A percentile compares a stretch with the other conserved stretches of the same genome.
Evolutionary conservation across 2,888 invertebrate genomes (phyloP).

Genomic region (Macrophya annulata): DNA sequence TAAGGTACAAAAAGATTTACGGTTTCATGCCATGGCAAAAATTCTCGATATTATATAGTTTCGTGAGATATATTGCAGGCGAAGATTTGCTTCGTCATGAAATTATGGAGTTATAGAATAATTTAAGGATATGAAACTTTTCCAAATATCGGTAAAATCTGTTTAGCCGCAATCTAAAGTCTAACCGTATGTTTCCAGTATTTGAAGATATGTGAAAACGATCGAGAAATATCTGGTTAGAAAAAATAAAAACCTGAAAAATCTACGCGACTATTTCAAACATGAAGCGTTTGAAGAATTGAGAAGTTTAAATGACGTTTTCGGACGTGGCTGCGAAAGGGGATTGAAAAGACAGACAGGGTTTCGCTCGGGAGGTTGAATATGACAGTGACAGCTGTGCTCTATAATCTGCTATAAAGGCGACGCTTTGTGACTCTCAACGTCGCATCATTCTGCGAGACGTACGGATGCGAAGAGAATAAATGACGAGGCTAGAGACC

Average conservation of each 20-base stretch:
- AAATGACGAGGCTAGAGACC: constrained; percentile 28
- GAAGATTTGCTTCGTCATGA: background rate
- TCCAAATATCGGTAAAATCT: background rate
- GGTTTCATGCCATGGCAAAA: background rate
- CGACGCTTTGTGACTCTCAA: constrained; percentile 19
- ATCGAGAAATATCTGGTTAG: background rate
- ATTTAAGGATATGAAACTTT: background rate
- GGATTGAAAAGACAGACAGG: constrained; percentile 2
- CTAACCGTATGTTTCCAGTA: background rate
- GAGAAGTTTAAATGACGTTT: constrained; percentile 29
- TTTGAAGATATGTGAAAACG: background rate
- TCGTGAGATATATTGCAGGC: background rate
- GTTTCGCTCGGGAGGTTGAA: background rate
- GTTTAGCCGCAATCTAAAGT: background rate
- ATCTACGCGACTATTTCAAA: background rate
- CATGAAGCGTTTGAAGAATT: constrained; percentile 2
- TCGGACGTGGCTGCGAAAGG: background rate
- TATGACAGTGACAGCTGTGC: constrained; percentile 55
- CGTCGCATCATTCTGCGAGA: constrained; percentile 20
- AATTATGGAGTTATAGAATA: background rate
- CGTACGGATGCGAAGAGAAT: constrained; percentile 43
- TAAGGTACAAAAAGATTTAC: constrained; percentile 9
- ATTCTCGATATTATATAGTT: background rate
- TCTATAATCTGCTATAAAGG: constrained; percentile 42
- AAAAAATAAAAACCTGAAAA: background rate